Evolutionary conservation across 1,140 invertebrate genomes (phyloP).

Genomic region (Heterodera schachtii): DNA sequence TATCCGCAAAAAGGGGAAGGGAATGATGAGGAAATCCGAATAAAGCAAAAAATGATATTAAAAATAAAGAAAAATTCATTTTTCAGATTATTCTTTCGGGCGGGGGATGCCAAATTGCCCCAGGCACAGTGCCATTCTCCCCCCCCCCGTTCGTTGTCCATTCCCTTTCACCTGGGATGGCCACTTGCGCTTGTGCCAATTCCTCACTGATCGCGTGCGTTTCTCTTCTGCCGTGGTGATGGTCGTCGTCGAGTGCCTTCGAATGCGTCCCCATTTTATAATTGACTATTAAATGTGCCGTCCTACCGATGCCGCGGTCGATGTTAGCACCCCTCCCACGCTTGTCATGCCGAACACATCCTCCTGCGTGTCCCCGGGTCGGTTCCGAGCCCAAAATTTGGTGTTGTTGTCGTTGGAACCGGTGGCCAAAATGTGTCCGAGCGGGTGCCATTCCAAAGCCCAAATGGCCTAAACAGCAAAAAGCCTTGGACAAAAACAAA

Average conservation of each 20-base stretch:
- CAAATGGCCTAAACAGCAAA: conserved; percentile 18
- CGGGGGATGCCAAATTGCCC: too few relatives aligned
- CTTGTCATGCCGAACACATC: conserved; percentile 74
- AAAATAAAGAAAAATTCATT: too few relatives aligned
- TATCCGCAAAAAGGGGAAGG: too few relatives aligned
- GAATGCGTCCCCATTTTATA: background rate
- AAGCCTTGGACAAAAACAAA: background rate
- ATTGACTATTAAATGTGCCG: too few relatives aligned
- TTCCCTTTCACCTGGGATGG: background rate
- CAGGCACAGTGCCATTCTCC: too few relatives aligned
- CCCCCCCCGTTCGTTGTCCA: background rate
- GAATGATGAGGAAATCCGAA: too few relatives aligned
- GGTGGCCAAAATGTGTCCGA: conserved; percentile 96
- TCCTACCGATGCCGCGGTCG: conserved; percentile 25
- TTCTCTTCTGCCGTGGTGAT: conserved; percentile 6
- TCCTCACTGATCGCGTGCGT: conserved; percentile 25
- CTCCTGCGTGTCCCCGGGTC: conserved; percentile 94
- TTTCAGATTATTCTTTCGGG: too few relatives aligned
- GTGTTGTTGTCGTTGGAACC: conserved; percentile 66
- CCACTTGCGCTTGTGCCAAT: conserved; percentile 3
- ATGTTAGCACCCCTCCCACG: conserved; percentile 40
- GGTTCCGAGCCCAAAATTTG: conserved; percentile 98
- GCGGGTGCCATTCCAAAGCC: conserved; percentile 94
- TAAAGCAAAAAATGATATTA: too few relatives aligned
- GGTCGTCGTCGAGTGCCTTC: conserved; percentile 13